Evolutionary conservation across 1,140 invertebrate species (phyloP), one percentile per base, ranked within the genome.

Genomic region (Orius insidiosus): DNA sequence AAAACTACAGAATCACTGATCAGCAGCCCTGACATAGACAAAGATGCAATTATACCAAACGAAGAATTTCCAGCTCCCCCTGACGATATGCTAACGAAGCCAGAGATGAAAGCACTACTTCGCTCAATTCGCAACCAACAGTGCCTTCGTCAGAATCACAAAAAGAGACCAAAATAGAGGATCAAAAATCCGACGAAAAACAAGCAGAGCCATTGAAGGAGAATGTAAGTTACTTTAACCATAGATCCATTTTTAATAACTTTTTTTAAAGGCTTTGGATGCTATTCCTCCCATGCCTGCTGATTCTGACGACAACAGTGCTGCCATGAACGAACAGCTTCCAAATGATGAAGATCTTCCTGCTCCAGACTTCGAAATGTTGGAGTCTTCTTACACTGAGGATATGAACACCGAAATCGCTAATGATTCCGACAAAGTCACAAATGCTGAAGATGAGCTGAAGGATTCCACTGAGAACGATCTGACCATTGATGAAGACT

Each of bases 341-440:
- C 33, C 32, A 15, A 38, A 39, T 11, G 46, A 48, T 32, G 50
- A 51, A 11, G 50, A 52, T 14, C 43, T 52, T 1, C 50, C 50
- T 1, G 46, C 47, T 5, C 50, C 50, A 2, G 50, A 52, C 40
- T 46, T 48, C 15, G 50, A 52, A 40, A 39, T 43, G 2, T 33
- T 53, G 33, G 52, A 53, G 37, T 53, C 52, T 5, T 53, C 52
- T 3, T 48, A 47, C 32, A 51, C 49, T 14, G 52, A 53, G 31
- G 49, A 53, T 14, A 16, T 51, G 10, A 40, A 49, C 18, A 53
- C 52, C 10, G 52, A 53, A 43, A 24, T 48, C 10, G 42, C 31
- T 10, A 37, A 36, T 5, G 15, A 46, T 9, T 36, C 35, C n/a
- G 14, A 11, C 9, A 36, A 36, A 15, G 35, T 10, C n/a, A 36